These are phyloP conservation scores for Sciurus niger DNA, from an alignment of 2,113 vertebrate species.

Conservation along the genomic window DNA sequence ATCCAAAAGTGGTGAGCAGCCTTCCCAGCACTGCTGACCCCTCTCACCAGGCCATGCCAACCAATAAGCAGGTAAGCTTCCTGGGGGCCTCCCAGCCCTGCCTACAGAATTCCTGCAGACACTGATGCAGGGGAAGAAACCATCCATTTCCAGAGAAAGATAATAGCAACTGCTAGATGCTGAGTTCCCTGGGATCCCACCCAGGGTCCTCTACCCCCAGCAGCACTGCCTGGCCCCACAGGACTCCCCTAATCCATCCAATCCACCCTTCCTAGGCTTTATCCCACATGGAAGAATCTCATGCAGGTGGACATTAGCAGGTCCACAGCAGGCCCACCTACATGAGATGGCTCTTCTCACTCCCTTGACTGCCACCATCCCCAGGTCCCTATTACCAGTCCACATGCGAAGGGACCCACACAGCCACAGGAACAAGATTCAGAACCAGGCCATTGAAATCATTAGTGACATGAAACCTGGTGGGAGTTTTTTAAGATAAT, in stretches of 20 bases:
- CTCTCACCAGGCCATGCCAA: conserved; percentile 78
- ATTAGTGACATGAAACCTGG: not conserved
- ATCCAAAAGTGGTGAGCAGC: conserved; percentile 78
- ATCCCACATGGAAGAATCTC: not conserved
- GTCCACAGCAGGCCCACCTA: not conserved
- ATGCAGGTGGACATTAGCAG: not conserved
- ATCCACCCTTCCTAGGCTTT: not conserved
- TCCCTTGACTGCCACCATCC: not conserved
- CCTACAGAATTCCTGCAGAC: not conserved
- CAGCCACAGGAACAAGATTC: not conserved
- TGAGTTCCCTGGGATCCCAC: not conserved
- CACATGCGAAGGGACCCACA: not conserved
- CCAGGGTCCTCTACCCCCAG: not conserved
- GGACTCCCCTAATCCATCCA: not conserved
- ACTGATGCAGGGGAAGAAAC: not conserved
- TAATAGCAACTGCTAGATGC: not conserved
- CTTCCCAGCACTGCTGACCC: conserved; percentile 79
- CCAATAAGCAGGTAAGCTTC: conserved; percentile 88
- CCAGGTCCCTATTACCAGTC: too few relatives aligned
- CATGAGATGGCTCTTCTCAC: not conserved
- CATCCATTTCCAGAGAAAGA: not conserved
- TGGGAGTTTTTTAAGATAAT: not conserved
- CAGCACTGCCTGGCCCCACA: not conserved
- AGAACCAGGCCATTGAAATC: not conserved
- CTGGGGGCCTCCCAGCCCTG: fast-evolving